Base-by-base conservation (phyloP, 1,140 invertebrate genomes). In the Anastrepha obliqua region DNA sequence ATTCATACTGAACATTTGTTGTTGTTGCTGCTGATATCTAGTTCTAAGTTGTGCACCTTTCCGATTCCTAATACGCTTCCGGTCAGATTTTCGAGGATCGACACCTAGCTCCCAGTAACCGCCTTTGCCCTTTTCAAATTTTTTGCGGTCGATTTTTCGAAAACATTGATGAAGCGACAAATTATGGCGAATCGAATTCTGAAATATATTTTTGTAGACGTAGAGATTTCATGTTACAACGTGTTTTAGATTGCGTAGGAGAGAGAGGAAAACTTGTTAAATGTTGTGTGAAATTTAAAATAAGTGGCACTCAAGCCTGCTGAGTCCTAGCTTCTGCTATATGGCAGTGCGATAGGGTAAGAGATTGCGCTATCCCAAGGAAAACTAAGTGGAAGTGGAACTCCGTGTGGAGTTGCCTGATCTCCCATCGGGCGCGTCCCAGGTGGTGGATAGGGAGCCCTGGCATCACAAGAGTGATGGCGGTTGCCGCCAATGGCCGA, bases 161-260 rank as follows among this genome's bases (percentile, higher is more conserved):
- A 93, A 93, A 87, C 92, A 93, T n/a, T 91, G 90, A 47, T 93
- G 91, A 11, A 93, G 85, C 13, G 92, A 93, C 58, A 93, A 88
- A 81, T 93, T 93, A 78, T 93, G 92, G 15, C 92, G 89, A 29
- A 93, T 93, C 2, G 92, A 93, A 64, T 93, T 93, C 92, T 93
- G n/a, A 55, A 89, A 78, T 58, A 62, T 55, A 58, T 55, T 58
- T 51, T 55, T 89, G 87, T 29, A 29, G 29, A 29, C 29, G 29
- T 29, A 29, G 29, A 29, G 29, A 60, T 70, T 70, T 17, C 65
- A 70, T 9, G 3, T 13, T 67, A 29, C n/a, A 5, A 4, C 42
- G 65, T 2, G n/a, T 9, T 67, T 67, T 29, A 29, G 29, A 29
- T 29, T 29, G 29, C 29, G 29, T 29, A 29, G 29, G 29, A 29